Percentiles rank a stretch among this genome's conserved stretches.
Evolutionary conservation across 1,140 invertebrate genomes (phyloP).

Genomic region (Venturia canescens): DNA sequence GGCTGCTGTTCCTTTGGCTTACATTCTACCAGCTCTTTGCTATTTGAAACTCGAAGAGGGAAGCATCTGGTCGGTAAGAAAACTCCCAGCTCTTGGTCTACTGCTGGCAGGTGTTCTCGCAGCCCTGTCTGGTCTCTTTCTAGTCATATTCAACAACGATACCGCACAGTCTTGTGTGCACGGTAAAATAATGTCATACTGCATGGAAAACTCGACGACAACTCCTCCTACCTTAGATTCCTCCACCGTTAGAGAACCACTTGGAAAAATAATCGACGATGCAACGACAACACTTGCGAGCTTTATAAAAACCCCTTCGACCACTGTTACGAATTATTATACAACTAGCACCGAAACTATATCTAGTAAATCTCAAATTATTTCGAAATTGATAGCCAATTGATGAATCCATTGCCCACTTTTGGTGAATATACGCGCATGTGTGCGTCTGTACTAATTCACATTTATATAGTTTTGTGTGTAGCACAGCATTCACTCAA

Average conservation of each 20-base stretch:
- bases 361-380: neutral
- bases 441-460: neutral
- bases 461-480: neutral
- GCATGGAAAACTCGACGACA: constrained; percentile 65
- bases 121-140: constrained; percentile 80
- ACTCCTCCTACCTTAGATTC: neutral
- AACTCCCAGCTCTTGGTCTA: constrained; percentile 85
- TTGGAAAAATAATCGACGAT: neutral
- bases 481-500: no score
- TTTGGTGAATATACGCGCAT: neutral
- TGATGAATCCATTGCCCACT: neutral
- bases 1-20: constrained; percentile 90
- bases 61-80: constrained; percentile 81
- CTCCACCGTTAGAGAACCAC: neutral
- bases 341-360: neutral
- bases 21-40: constrained; percentile 88
- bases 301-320: neutral
- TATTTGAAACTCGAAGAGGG: constrained; percentile 89
- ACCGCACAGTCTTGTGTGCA: constrained; percentile 80
- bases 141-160: constrained; percentile 78
- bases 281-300: neutral
- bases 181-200: constrained; percentile 81
- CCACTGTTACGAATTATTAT: neutral
- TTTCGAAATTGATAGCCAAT: neutral
- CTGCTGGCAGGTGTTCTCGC: constrained; percentile 86